phyloP scores from a whole-genome alignment of 2,888 invertebrate species.

The Psylliodes chrysocephalus region DNA sequence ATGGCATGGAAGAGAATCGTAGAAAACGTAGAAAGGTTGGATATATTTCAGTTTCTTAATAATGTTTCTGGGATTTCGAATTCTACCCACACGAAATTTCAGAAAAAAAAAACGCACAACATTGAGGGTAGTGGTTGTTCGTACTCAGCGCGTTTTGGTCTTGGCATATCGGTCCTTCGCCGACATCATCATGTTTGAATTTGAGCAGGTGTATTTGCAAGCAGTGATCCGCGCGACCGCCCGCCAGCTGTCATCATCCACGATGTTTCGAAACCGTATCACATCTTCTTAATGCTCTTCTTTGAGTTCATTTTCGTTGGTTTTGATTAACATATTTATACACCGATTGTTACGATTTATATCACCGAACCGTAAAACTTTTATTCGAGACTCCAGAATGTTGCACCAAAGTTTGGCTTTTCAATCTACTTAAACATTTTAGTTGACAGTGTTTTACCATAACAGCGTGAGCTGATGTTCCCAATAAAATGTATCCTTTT shows the following conservation, averaged over 20 bases:
- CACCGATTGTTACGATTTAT: conserved; percentile 25
- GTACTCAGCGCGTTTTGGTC: conserved; percentile 8
- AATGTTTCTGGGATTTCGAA: too few relatives aligned
- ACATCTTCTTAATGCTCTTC: conserved; percentile 26
- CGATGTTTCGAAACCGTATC: conserved; percentile 26
- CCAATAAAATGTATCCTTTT: too few relatives aligned
- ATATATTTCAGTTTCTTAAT: too few relatives aligned
- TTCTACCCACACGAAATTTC: too few relatives aligned
- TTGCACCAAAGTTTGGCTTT: neutral
- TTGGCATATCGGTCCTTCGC: conserved; percentile 39
- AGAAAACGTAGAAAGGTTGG: too few relatives aligned
- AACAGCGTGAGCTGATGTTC: too few relatives aligned
- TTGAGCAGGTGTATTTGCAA: conserved; percentile 63
- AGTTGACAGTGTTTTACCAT: too few relatives aligned
- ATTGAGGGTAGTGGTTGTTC: conserved; percentile 8
- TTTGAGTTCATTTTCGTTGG: conserved; percentile 24
- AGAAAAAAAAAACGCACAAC: neutral
- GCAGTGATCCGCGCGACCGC: conserved; percentile 60
- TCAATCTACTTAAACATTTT: too few relatives aligned
- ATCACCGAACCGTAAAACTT: conserved; percentile 9
- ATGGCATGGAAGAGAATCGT: too few relatives aligned
- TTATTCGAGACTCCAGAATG: neutral
- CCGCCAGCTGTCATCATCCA: conserved; percentile 59
- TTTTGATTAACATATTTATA: conserved; percentile 23
- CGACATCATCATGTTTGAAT: conserved; percentile 48